phyloP scores from a whole-genome alignment of 2,888 invertebrate species.

The Meliscaeva auricollis region DNA sequence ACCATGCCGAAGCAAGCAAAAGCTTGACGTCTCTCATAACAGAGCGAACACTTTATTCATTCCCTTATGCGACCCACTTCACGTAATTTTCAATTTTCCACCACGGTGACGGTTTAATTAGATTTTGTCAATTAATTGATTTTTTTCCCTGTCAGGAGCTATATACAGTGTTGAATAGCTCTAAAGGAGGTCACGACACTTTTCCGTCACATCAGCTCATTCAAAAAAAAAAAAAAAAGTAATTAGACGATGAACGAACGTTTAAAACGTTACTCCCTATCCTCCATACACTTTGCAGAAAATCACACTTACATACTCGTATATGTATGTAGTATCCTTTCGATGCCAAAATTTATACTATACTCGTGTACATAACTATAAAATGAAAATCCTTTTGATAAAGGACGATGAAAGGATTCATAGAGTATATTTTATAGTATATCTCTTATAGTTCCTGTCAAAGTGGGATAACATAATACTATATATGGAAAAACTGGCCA shows the following conservation, averaged over 20 bases:
- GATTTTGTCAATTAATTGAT: constrained; percentile 72
- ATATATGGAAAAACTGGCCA: constrained; percentile 43
- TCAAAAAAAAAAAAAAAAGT: constrained; percentile 36
- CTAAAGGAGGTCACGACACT: constrained; percentile 58
- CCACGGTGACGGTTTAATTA: constrained; percentile 69
- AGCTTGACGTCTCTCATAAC: neutral
- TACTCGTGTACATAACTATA: neutral
- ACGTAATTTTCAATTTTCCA: constrained; percentile 69
- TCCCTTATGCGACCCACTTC: constrained; percentile 30
- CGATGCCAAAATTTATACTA: neutral
- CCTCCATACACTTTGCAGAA: neutral
- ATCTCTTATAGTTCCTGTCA: constrained; percentile 47
- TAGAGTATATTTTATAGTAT: constrained; percentile 18
- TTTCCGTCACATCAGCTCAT: constrained; percentile 43
- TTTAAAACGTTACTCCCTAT: constrained; percentile 31
- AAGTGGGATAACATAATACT: constrained; percentile 67
- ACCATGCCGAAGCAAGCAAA: neutral
- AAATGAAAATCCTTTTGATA: constrained; percentile 23
- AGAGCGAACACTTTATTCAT: neutral
- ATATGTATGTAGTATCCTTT: neutral
- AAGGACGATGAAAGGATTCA: constrained; percentile 62
- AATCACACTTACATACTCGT: neutral
- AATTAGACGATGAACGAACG: constrained; percentile 61
- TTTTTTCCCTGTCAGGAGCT: constrained; percentile 35
- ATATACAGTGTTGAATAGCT: neutral